Conservation (phyloP, 2,797 vertebrate genomes). For the Phataginus tricuspis region DNA sequence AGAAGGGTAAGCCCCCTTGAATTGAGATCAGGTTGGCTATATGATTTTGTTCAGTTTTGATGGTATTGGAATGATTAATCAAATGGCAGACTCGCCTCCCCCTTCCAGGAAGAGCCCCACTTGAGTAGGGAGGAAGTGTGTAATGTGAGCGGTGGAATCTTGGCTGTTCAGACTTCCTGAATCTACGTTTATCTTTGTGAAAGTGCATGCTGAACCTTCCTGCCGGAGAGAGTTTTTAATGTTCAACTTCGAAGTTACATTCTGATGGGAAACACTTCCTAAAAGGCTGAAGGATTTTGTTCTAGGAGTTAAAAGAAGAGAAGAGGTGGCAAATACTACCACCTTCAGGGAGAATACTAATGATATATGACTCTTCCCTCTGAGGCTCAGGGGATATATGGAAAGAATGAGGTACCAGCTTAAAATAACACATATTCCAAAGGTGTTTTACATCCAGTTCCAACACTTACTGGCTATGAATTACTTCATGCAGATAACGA, state of each 20-base stretch:
- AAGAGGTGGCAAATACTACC: not conserved
- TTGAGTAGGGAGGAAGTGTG: not conserved
- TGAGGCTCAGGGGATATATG: not conserved
- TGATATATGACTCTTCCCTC: not conserved
- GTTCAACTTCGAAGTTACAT: not conserved
- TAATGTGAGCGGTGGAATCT: not conserved
- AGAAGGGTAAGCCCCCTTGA: not conserved
- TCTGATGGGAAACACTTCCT: not conserved
- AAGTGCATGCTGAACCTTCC: not conserved
- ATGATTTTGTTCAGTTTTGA: not conserved
- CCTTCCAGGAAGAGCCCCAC: not conserved
- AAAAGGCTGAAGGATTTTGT: not conserved
- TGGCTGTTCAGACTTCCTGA: not conserved
- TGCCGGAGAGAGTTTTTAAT: not conserved
- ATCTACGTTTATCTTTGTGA: not conserved
- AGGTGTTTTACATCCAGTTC: not conserved
- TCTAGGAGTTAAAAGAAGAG: not conserved
- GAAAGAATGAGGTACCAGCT: not conserved
- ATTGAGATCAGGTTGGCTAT: not conserved
- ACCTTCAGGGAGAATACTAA: not conserved
- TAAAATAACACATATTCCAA: not conserved
- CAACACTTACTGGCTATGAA: not conserved
- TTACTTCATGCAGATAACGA: not conserved
- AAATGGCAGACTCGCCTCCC: not conserved
- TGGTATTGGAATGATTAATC: not conserved